These are phyloP conservation scores for Spea hammondii DNA, from an alignment of 2,797 vertebrate genomes.

Conservation along the genomic window DNA sequence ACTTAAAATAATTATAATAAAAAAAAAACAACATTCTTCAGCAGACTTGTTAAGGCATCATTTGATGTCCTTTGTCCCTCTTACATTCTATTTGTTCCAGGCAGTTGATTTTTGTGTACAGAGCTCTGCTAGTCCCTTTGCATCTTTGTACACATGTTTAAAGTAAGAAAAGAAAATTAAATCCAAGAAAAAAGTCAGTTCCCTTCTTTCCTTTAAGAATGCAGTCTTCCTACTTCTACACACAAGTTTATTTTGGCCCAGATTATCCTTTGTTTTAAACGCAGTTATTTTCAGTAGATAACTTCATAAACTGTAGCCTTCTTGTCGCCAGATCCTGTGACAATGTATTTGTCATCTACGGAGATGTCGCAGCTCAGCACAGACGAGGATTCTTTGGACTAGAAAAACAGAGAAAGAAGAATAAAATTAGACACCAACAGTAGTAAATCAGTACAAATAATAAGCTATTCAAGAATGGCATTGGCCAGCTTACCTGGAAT, in stretches of 20 bases:
- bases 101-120: conserved; percentile 50
- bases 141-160: conserved; percentile 56
- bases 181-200: conserved; percentile 50
- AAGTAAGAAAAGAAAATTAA: conserved; percentile 57
- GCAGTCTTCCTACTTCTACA: conserved; percentile 68
- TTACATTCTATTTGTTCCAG: conserved; percentile 57
- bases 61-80: conserved; percentile 57
- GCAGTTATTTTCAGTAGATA: conserved; percentile 76
- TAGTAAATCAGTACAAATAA: not conserved
- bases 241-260: conserved; percentile 71
- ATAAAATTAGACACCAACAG: not conserved
- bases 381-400: conserved; percentile 84
- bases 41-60: conserved; percentile 56
- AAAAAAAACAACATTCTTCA: conserved; percentile 58
- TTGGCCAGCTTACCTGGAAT: conserved; percentile 70
- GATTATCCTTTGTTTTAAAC: conserved; percentile 65
- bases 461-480: not conserved
- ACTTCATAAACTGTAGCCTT: conserved; percentile 84
- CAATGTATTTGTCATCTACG: conserved; percentile 83
- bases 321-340: conserved; percentile 83
- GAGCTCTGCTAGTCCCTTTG: conserved; percentile 39
- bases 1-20: conserved; percentile 45
- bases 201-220: conserved; percentile 56
- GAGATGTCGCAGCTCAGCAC: conserved; percentile 84
- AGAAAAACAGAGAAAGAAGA: conserved; percentile 50